Evolutionary conservation across 1,140 invertebrate genomes (phyloP).

Genomic region (Physella acuta): DNA sequence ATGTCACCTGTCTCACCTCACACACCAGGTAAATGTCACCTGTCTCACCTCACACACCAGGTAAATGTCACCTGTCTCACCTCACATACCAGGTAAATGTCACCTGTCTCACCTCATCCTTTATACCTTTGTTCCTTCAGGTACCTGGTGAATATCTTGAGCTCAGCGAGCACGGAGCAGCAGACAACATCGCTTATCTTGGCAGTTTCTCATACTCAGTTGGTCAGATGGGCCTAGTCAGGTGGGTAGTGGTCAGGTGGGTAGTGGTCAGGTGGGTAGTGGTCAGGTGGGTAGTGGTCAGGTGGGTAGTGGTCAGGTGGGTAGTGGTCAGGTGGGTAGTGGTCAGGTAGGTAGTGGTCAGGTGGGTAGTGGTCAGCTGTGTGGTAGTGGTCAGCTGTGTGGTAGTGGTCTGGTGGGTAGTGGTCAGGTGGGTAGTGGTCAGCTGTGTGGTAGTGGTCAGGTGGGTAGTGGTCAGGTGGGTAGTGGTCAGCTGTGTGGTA

Average conservation of each 20-base stretch:
- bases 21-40: no score
- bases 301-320: constrained; percentile 12
- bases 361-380: no score
- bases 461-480: constrained; percentile 5
- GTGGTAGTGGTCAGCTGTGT: constrained; percentile 55
- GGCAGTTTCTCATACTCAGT: constrained; percentile 44
- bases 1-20: no score
- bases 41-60: neutral
- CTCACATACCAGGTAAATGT: neutral
- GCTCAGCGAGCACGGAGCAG: neutral
- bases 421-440: constrained; percentile 19
- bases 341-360: constrained; percentile 25
- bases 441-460: constrained; percentile 48
- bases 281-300: constrained; percentile 49
- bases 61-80: neutral
- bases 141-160: neutral
- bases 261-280: neutral
- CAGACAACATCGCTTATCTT: constrained; percentile 13
- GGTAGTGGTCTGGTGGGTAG: constrained; percentile 34
- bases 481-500: constrained; percentile 48
- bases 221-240: constrained; percentile 48
- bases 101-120: neutral
- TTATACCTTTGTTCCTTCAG: neutral
- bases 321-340: constrained; percentile 46
- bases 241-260: constrained; percentile 12